Percentiles rank a stretch among this genome's conserved stretches.
These are phyloP conservation scores for Microhierax caerulescens DNA, from an alignment of 2,797 vertebrate species.

Conservation along the genomic window DNA sequence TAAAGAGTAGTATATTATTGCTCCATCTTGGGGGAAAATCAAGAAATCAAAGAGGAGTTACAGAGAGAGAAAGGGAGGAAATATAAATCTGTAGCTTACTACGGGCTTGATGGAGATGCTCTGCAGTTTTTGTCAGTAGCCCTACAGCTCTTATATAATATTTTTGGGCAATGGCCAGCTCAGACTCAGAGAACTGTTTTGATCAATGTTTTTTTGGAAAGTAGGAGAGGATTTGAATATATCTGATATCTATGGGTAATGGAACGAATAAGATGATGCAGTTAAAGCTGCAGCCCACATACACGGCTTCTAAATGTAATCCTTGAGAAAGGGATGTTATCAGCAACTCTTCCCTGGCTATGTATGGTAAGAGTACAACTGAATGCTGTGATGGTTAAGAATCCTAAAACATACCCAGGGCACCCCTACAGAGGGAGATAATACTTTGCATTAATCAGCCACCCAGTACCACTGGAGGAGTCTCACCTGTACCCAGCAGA, in stretches of 20 bases:
- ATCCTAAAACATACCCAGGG: not conserved
- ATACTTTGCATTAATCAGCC: not conserved
- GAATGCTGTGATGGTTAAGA: not conserved
- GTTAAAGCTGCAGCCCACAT: not conserved
- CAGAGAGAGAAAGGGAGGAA: not conserved
- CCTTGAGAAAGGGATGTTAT: not conserved
- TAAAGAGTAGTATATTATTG: not conserved
- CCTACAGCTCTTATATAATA: conserved; percentile 2
- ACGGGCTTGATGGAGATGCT: not conserved
- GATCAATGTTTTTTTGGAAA: not conserved
- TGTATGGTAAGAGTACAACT: not conserved
- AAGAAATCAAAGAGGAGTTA: not conserved
- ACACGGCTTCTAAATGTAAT: not conserved
- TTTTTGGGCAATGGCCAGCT: not conserved
- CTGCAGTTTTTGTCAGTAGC: not conserved
- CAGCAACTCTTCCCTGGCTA: not conserved
- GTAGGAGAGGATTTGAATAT: not conserved
- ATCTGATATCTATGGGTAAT: not conserved
- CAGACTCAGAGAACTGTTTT: not conserved
- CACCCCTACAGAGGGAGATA: not conserved
- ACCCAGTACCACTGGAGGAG: not conserved
- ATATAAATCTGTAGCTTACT: not conserved
- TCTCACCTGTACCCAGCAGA: not conserved
- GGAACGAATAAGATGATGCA: not conserved
- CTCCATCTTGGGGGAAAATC: not conserved